phyloP scores from a whole-genome alignment of 64 coral and sea anemone species.

The Montipora capricornis region DNA sequence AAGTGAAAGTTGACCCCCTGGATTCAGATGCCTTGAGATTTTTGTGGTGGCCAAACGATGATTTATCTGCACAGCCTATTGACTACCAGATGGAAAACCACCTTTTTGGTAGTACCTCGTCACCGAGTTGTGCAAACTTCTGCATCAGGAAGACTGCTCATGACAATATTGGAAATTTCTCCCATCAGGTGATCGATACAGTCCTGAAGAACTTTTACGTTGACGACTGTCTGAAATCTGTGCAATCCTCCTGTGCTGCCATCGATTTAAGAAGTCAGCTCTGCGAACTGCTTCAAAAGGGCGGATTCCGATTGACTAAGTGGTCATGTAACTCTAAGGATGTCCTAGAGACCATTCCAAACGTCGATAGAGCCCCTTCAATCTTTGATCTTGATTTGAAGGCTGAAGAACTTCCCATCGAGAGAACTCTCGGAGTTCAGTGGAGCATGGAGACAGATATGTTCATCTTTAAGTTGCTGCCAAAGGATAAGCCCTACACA shows the following conservation, averaged over 20 bases:
- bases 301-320: constrained; percentile 32
- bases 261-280: constrained; percentile 18
- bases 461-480: too few relatives aligned
- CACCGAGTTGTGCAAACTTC: constrained; percentile 54
- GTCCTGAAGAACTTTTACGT: constrained; percentile 35
- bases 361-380: constrained; percentile 9
- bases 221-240: constrained; percentile 52
- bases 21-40: constrained; percentile 66
- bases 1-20: constrained; percentile 46
- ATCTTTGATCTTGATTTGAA: constrained; percentile 34
- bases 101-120: constrained; percentile 58
- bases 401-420: constrained; percentile 18
- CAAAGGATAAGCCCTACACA: too few relatives aligned
- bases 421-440: constrained; percentile 52
- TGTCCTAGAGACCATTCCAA: constrained; percentile 32
- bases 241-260: not conserved
- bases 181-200: constrained; percentile 5
- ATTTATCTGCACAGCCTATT: constrained; percentile 25
- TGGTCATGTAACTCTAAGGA: constrained; percentile 20
- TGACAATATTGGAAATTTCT: constrained; percentile 15
- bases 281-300: constrained; percentile 9
- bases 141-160: constrained; percentile 25
- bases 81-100: constrained; percentile 56
- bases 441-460: too few relatives aligned
- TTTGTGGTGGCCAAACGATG: constrained; percentile 67